A percentile compares a stretch with the other conserved stretches of the same genome.
phyloP scores from a whole-genome alignment of 1,140 invertebrate genomes.

The Dendrolimus punctatus region DNA sequence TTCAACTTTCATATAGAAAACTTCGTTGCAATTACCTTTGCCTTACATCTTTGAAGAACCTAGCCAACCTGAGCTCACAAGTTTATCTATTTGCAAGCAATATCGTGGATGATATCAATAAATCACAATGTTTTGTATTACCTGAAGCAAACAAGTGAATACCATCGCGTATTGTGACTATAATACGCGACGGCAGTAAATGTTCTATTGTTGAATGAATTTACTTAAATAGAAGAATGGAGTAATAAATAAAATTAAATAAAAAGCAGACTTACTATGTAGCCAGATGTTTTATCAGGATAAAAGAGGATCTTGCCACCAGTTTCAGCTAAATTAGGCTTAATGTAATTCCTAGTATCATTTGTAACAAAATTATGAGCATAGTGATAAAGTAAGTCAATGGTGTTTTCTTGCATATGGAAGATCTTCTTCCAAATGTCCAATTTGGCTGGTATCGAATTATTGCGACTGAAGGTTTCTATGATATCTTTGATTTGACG shows the following conservation, averaged over 20 bases:
- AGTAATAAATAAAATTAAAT: neutral
- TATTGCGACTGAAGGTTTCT: constrained; percentile 77
- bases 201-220: no score
- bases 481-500: constrained; percentile 61
- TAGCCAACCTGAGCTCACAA: no score
- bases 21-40: no score
- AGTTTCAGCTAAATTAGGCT: constrained; percentile 77
- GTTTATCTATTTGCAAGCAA: no score
- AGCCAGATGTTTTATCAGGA: constrained; percentile 75
- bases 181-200: no score
- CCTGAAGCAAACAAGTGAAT: no score
- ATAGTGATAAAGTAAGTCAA: constrained; percentile 80
- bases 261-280: constrained; percentile 66
- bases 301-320: constrained; percentile 76
- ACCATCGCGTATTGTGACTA: no score
- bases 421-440: constrained; percentile 80
- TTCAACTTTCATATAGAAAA: no score
- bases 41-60: no score
- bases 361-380: constrained; percentile 77
- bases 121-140: no score
- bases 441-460: constrained; percentile 64
- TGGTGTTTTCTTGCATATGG: constrained; percentile 74
- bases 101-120: no score
- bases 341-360: constrained; percentile 76
- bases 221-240: no score